These are phyloP conservation scores for Goniozus legneri DNA, from an alignment of 1,140 invertebrate species.

Conservation along the genomic window DNA sequence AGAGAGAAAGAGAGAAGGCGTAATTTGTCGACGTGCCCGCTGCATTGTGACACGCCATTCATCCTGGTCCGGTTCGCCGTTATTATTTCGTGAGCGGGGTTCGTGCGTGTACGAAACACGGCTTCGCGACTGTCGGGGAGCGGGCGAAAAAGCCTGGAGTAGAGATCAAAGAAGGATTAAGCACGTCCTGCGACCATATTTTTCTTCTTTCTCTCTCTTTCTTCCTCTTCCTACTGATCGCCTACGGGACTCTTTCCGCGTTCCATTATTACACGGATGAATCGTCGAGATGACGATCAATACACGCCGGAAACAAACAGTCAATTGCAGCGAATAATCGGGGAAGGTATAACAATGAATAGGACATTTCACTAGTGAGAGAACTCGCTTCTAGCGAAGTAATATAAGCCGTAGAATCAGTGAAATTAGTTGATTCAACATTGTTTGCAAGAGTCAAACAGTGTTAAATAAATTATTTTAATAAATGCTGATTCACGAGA, in stretches of 20 bases:
- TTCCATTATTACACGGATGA: conserved; percentile 4
- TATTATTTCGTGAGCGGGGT: conserved; percentile 24
- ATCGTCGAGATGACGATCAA: conserved; percentile 8
- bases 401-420: no score
- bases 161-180: conserved; percentile 30
- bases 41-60: conserved; percentile 11
- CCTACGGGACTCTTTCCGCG: background rate
- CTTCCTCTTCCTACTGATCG: background rate
- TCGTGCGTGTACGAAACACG: background rate
- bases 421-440: no score
- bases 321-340: background rate
- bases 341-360: no score
- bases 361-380: no score
- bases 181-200: conserved; percentile 15
- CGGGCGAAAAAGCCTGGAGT: no score
- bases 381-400: no score
- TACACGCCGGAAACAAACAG: conserved; percentile 9
- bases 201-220: background rate
- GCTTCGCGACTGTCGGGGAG: conserved; percentile 8
- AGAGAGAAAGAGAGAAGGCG: conserved; percentile 7
- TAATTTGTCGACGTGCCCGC: conserved; percentile 22
- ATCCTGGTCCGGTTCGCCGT: conserved; percentile 2
- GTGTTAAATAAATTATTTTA: no score
- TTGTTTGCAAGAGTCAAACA: no score
- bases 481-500: no score